Evolutionary conservation across 2,888 invertebrate genomes (phyloP).

Genomic region (Zelleria hepariella): DNA sequence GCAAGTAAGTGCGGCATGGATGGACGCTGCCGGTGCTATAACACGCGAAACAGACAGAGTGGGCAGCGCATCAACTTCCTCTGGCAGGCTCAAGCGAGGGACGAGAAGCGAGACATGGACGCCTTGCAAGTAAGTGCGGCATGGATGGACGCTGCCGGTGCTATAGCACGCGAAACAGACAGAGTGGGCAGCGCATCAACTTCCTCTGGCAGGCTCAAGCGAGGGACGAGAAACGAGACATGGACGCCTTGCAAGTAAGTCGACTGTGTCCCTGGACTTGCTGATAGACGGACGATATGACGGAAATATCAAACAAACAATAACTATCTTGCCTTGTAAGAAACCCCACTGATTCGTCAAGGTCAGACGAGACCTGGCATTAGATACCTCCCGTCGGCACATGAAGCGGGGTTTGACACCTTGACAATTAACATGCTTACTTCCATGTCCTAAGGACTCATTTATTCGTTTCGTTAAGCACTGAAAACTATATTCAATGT

Average conservation of each 20-base stretch:
- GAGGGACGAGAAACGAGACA: conserved; percentile 91
- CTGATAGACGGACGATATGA: too few species aligned
- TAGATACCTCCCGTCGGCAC: too few species aligned
- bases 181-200: conserved; percentile 93
- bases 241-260: conserved; percentile 67
- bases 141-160: conserved; percentile 85
- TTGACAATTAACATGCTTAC: too few species aligned
- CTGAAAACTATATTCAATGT: too few species aligned
- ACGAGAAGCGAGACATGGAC: conserved; percentile 94
- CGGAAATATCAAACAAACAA: too few species aligned
- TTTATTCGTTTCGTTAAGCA: too few species aligned
- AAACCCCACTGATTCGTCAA: too few species aligned
- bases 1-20: conserved; percentile 3
- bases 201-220: conserved; percentile 90
- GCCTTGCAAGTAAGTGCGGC: conserved; percentile 4
- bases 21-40: conserved; percentile 85
- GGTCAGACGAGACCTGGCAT: too few species aligned
- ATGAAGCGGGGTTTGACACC: too few species aligned
- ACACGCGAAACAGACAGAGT: conserved; percentile 89
- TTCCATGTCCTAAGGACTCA: too few species aligned
- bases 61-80: conserved; percentile 91
- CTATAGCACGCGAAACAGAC: conserved; percentile 87
- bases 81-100: conserved; percentile 89
- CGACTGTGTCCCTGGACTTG: too few species aligned
- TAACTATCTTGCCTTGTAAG: too few species aligned